Evolutionary conservation across 2,888 invertebrate genomes (phyloP), one percentile per base, ranked within the genome.

Genomic region (Therioaphis trifolii): DNA sequence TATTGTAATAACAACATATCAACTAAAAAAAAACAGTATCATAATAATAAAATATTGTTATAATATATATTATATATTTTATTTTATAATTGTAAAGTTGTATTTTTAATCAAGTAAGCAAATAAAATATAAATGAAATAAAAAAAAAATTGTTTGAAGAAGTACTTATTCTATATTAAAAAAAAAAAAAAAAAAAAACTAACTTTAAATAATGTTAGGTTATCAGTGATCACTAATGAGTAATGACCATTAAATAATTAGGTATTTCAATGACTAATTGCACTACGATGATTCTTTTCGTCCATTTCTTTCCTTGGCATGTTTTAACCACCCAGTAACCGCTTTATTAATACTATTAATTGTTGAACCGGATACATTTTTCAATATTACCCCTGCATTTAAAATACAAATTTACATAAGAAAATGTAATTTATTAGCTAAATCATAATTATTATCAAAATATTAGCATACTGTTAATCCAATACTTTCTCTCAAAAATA

Each of bases 331-430:
- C 12, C 66, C 66, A n/a, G 66, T 66, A 21, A 66, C 35, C 0
- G 66, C 66, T 35, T 66, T 66, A n/a, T 66, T 66, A 1, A n/a
- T 11, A 35, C 3, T 12, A 35, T 4, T 4, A 9, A 66, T 66
- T n/a, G 66, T 35, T 66, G 66, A n/a, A n/a, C 66, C 66, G 18
- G 63, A 35, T 9, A 66, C 29, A 66, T 66, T 66, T 35, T 35
- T 35, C 18, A 66, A 35, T 66, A 18, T 35, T 11, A 66, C 66
- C n/a, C n/a, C n/a, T n/a, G n/a, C n/a, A n/a, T n/a, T n/a, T n/a
- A n/a, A n/a, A n/a, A n/a, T n/a, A n/a, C n/a, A n/a, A n/a, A n/a
- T n/a, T n/a, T n/a, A n/a, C n/a, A n/a, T n/a, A n/a, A n/a, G n/a
- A n/a, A n/a, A n/a, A n/a, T n/a, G n/a, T n/a, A n/a, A n/a, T n/a